Evolutionary conservation across 2,888 invertebrate species (phyloP).

Genomic region (Diplolepis rosae): DNA sequence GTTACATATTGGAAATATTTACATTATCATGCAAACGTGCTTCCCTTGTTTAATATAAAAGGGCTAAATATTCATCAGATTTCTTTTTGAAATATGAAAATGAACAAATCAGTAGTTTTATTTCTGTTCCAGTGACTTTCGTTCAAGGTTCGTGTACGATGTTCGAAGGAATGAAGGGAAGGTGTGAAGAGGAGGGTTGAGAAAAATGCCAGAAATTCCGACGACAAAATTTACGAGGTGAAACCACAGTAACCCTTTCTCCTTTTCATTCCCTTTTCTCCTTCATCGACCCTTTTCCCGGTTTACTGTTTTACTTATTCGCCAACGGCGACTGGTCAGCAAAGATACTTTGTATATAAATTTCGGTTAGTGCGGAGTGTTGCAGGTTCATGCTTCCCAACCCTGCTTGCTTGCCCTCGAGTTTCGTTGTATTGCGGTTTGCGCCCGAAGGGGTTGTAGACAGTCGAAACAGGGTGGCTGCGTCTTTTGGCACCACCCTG

Average conservation of each 20-base stretch:
- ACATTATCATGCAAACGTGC: too few relatives aligned
- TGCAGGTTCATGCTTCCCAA: slow-evolving; percentile 35
- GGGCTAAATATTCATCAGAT: too few relatives aligned
- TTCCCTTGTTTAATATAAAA: too few relatives aligned
- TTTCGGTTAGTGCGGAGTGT: slow-evolving; percentile 58
- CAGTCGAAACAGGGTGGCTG: slow-evolving; percentile 45
- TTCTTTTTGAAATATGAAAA: background rate
- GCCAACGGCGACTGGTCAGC: slow-evolving; percentile 55
- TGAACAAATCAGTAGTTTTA: background rate
- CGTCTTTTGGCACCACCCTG: slow-evolving; percentile 57
- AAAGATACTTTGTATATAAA: slow-evolving; percentile 72
- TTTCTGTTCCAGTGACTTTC: slow-evolving; percentile 1
- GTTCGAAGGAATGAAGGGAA: background rate
- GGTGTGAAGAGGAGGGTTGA: slow-evolving; percentile 38
- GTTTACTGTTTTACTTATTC: slow-evolving; percentile 68
- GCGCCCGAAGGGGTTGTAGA: slow-evolving; percentile 22
- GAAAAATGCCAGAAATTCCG: slow-evolving; percentile 61
- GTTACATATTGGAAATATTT: too few relatives aligned
- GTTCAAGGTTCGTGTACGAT: background rate
- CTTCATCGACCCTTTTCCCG: slow-evolving; percentile 41
- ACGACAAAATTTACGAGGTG: slow-evolving; percentile 61
- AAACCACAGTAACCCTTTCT: slow-evolving; percentile 56
- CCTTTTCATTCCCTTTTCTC: slow-evolving; percentile 36
- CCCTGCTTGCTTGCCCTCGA: slow-evolving; percentile 39
- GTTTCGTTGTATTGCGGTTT: slow-evolving; percentile 44